Conservation (phyloP, 2,797 vertebrate species). For the Bryconaethiops microstoma region DNA sequence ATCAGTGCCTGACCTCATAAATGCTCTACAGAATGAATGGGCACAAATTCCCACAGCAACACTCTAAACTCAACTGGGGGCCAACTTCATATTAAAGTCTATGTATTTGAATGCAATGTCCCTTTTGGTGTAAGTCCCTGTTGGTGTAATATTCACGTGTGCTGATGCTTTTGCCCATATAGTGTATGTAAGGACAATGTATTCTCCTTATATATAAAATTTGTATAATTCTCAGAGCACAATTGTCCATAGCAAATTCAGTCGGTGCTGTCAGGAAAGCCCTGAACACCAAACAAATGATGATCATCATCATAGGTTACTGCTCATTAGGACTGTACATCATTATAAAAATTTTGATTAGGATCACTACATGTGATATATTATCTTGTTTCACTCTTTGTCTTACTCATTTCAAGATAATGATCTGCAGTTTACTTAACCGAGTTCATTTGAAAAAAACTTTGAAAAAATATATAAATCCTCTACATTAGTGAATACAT, state of each 20-base stretch:
- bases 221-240: not conserved
- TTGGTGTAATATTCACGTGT: no score
- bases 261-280: not conserved
- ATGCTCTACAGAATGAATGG: no score
- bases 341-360: slow-evolving; percentile 33
- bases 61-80: no score
- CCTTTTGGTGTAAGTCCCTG: no score
- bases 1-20: no score
- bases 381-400: no score
- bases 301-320: not conserved
- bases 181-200: no score
- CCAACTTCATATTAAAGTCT: no score
- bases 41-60: no score
- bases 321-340: not conserved
- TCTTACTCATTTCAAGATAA: slow-evolving; percentile 24
- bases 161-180: no score
- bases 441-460: not conserved
- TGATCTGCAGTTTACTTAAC: not conserved
- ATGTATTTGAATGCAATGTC: no score
- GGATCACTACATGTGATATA: not conserved
- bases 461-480: not conserved
- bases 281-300: not conserved
- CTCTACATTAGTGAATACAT: not conserved
- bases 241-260: not conserved
- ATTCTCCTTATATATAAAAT: no score